Percentiles rank a stretch among this genome's conserved stretches.
Conservation (phyloP, 2,113 vertebrate species). For the Bufo bufo region DNA sequence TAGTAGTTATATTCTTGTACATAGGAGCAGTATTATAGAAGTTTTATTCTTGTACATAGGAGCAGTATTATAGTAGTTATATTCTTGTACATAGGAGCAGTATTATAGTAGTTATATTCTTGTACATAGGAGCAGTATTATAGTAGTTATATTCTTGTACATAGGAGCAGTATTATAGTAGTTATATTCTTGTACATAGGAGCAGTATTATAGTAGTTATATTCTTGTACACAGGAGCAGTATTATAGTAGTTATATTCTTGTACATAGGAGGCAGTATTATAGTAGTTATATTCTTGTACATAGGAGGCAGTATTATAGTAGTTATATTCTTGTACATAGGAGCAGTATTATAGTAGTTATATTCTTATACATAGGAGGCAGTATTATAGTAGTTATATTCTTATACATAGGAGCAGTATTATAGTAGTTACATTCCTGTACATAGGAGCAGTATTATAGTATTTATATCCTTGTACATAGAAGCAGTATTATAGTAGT, state of each 20-base stretch:
- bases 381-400: constrained; percentile 8
- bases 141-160: no score
- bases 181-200: constrained; percentile 9
- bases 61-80: no score
- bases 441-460: neutral
- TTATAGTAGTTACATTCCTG: neutral
- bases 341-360: constrained; percentile 8
- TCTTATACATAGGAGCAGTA: neutral
- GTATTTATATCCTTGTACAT: no score
- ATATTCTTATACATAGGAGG: neutral
- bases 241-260: constrained; percentile 20
- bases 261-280: constrained; percentile 1
- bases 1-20: neutral
- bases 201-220: neutral
- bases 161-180: no score
- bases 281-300: constrained; percentile 20
- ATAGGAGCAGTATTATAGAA: no score
- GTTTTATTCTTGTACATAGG: no score
- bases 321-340: constrained; percentile 16
- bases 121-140: no score
- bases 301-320: constrained; percentile 13
- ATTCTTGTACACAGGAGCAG: neutral
- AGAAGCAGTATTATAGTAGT: neutral
- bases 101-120: no score
- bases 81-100: no score